phyloP scores from a whole-genome alignment of 37 sponge, comb jelly and placozoan species.

The Ephydatia muelleri region DNA sequence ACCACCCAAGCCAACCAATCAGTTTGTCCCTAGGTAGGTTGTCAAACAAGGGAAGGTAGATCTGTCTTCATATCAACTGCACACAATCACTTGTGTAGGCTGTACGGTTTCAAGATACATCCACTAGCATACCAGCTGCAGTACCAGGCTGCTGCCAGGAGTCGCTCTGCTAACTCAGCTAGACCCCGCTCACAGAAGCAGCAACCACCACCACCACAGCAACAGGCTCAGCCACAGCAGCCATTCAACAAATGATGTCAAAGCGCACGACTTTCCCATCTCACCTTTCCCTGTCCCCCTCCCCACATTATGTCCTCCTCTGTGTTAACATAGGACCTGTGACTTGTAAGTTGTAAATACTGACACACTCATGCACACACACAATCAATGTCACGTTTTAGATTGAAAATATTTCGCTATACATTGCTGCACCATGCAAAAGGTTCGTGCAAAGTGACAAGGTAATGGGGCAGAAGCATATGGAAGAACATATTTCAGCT shows the following conservation, averaged over 20 bases:
- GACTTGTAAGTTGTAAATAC: not conserved
- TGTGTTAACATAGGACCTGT: not conserved
- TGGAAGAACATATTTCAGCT: not conserved
- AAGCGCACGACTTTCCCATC: not conserved
- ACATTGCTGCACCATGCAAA: not conserved
- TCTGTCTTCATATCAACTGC: not conserved
- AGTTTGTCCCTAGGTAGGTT: constrained; percentile 86
- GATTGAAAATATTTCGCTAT: not conserved
- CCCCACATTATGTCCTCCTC: no score
- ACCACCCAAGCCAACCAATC: constrained; percentile 81
- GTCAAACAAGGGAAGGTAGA: no score
- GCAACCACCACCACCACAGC: no score
- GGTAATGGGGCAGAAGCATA: not conserved
- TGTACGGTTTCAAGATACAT: constrained; percentile 99
- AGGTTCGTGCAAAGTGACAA: not conserved
- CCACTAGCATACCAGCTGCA: constrained; percentile 95
- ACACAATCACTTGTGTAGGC: constrained; percentile 45
- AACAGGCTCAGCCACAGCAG: no score
- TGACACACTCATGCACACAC: not conserved
- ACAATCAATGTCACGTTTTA: not conserved
- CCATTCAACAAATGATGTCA: constrained; percentile 14
- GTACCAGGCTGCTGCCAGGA: constrained; percentile 81
- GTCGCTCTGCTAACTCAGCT: constrained; percentile 65
- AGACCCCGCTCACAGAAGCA: constrained; percentile 70
- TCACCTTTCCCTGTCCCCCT: constrained; percentile 8